phyloP scores from a whole-genome alignment of 1,140 invertebrate genomes.

The Megalonaias nervosa region DNA sequence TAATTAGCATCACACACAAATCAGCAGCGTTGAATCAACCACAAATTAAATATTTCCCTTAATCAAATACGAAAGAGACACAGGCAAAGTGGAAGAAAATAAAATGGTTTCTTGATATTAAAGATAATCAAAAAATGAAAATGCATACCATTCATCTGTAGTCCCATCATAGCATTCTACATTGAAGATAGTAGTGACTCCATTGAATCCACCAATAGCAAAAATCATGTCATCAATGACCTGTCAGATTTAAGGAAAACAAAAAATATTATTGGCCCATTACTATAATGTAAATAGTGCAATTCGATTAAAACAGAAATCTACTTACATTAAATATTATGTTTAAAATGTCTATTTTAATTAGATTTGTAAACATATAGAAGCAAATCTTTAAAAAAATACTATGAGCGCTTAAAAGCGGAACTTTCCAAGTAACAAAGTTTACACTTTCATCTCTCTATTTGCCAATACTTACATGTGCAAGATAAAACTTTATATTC shows the following conservation, averaged over 20 bases:
- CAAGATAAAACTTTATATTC: too few species aligned
- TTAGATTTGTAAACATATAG: too few species aligned
- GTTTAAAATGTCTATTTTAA: too few species aligned
- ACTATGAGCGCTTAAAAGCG: too few species aligned
- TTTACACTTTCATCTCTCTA: too few species aligned
- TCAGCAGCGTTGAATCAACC: slow-evolving; percentile 87
- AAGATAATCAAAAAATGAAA: background rate
- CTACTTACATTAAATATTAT: background rate
- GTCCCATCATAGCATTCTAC: slow-evolving; percentile 92
- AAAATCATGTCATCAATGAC: slow-evolving; percentile 80
- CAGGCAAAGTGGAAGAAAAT: slow-evolving; percentile 89
- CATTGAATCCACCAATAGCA: slow-evolving; percentile 87
- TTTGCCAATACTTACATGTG: too few species aligned
- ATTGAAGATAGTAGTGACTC: slow-evolving; percentile 82
- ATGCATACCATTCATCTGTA: slow-evolving; percentile 82
- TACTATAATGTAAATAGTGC: background rate
- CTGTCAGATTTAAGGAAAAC: slow-evolving; percentile 33
- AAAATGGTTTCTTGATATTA: slow-evolving; percentile 8
- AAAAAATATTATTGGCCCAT: background rate
- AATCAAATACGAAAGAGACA: slow-evolving; percentile 86
- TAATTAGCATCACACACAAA: slow-evolving; percentile 65
- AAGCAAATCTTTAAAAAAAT: too few species aligned
- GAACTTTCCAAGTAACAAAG: too few species aligned
- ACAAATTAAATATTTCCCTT: slow-evolving; percentile 86
- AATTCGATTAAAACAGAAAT: background rate